Base-by-base conservation (phyloP, 2,888 invertebrate species). In the Rotaria macrura region DNA sequence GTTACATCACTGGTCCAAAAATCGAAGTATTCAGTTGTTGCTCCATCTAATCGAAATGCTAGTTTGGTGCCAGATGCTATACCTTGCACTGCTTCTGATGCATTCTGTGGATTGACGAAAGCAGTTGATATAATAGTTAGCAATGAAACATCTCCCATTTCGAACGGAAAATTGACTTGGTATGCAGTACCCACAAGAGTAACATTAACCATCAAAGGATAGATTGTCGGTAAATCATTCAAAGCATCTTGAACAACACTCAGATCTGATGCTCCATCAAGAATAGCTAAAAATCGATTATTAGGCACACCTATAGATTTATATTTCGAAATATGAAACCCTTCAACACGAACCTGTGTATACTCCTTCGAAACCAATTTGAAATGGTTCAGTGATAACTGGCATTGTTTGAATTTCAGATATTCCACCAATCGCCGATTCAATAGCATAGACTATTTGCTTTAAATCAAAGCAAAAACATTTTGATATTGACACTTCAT, bases 171-270 rank as follows among this genome's bases (percentile, higher is more conserved):
- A 54, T 29, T 55, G 9, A 85, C 40, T 12, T 23, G 14, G n/a
- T 47, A 85, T 57, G 34, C 2, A 23, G 6, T 52, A 52, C 6
- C 1, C 2, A 74, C 74, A 38, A 25, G 17, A 10, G 25, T 38
- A 40, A 85, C 85, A 40, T 43, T 25, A 1, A 83, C 83, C 25
- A 55, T 12, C n/a, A 83, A 83, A 12, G 85, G 85, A 38, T 74
- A 52, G 9, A 85, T 49, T 52, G 74, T n/a, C 54, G 85, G 83
- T 38, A 85, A 55, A 29, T 85, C 85, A 40, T 85, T 85, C 29
- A 85, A 49, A 17, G 85, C 85, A 14, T 83, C 38, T 55, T 84
- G 47, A 34, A 85, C 12, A 57, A 29, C 43, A 14, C 38, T 34
- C 9, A 57, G 12, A 9, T 25, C 20, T 25, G 85, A 12, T 29